Percentiles rank a stretch among this genome's conserved stretches.
Evolutionary conservation across 2,888 invertebrate species (phyloP).

Genomic region (Phaedon cochleariae): DNA sequence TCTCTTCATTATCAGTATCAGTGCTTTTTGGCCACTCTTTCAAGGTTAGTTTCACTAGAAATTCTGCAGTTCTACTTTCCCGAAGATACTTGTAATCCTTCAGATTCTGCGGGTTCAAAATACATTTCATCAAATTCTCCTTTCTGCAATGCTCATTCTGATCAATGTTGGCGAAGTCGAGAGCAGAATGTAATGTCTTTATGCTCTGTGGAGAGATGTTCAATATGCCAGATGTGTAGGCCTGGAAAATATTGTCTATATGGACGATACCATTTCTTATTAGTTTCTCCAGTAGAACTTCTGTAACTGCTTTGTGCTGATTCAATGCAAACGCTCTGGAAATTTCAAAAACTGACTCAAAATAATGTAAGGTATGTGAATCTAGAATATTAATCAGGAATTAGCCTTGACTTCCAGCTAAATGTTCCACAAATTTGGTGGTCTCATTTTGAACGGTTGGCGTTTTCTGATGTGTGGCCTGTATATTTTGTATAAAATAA

Average conservation of each 20-base stretch:
- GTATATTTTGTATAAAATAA: conserved; percentile 12
- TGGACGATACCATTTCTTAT: conserved; percentile 54
- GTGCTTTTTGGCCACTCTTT: conserved; percentile 50
- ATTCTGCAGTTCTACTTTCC: conserved; percentile 42
- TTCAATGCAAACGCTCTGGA: conserved; percentile 63
- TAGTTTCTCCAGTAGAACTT: conserved; percentile 60
- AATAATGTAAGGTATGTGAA: too few species aligned
- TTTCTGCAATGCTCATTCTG: conserved; percentile 50
- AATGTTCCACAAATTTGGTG: too few species aligned
- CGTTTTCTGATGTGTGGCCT: too few species aligned
- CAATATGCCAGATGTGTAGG: conserved; percentile 59
- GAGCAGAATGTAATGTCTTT: conserved; percentile 57
- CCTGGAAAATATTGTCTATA: conserved; percentile 56
- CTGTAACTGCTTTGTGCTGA: conserved; percentile 60
- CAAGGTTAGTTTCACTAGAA: conserved; percentile 51
- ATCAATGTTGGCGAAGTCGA: conserved; percentile 48
- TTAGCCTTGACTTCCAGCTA: too few species aligned
- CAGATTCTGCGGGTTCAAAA: conserved; percentile 47
- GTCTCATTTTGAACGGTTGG: too few species aligned
- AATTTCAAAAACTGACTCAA: conserved; percentile 31
- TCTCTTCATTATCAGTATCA: conserved; percentile 15
- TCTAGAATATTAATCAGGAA: too few species aligned
- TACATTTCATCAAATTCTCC: conserved; percentile 46
- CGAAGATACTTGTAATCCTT: conserved; percentile 37
- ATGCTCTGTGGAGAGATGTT: conserved; percentile 57